phyloP scores from a whole-genome alignment of 1,140 invertebrate genomes.

The Pseudomyrmex cubaensis region DNA sequence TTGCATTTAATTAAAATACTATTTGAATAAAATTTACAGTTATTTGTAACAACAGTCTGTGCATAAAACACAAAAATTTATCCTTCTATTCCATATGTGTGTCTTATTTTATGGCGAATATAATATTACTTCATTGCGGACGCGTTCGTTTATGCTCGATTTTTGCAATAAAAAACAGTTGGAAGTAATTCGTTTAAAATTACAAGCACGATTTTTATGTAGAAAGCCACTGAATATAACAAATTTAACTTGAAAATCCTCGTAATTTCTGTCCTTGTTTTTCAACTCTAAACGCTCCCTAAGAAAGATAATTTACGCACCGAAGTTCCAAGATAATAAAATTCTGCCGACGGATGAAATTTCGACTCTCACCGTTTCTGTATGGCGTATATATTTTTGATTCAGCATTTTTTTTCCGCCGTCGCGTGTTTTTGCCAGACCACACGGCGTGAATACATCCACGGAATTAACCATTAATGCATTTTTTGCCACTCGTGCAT shows the following conservation, averaged over 20 bases:
- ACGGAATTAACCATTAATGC: conserved; percentile 47
- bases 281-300: conserved; percentile 25
- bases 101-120: neutral
- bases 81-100: no score
- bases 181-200: conserved; percentile 6
- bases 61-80: neutral
- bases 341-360: conserved; percentile 3
- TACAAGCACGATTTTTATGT: neutral
- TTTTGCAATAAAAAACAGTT: neutral
- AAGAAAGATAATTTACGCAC: conserved; percentile 16
- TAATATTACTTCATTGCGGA: neutral
- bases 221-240: conserved; percentile 26
- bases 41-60: neutral
- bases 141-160: neutral
- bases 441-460: conserved; percentile 26
- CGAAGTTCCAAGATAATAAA: conserved; percentile 37
- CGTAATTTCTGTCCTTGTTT: conserved; percentile 7
- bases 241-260: conserved; percentile 13
- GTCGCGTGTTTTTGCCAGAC: conserved; percentile 15
- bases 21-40: neutral
- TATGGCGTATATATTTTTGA: conserved; percentile 28
- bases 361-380: conserved; percentile 11
- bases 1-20: neutral
- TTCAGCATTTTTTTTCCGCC: conserved; percentile 31
- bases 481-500: conserved; percentile 27